Evolutionary conservation across 2,113 vertebrate species (phyloP).

Genomic region (Ageneiosus marmoratus): DNA sequence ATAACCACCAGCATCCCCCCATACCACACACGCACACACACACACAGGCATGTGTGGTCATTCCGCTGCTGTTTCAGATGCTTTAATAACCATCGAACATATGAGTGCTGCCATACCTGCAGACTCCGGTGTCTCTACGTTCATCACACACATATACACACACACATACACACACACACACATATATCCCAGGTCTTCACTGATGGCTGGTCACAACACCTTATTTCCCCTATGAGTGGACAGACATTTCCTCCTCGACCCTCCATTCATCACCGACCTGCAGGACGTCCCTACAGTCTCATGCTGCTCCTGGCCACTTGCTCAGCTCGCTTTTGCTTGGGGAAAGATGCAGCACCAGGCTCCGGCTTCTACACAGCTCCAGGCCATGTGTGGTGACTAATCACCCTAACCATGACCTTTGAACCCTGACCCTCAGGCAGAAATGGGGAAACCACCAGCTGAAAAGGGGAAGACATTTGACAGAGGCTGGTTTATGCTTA

Average conservation of each 20-base stretch:
- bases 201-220: conserved; percentile 38
- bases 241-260: conserved; percentile 39
- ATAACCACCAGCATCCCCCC: no score
- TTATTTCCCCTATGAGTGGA: conserved; percentile 54
- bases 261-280: conserved; percentile 71
- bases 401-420: conserved; percentile 67
- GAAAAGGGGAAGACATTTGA: conserved; percentile 62
- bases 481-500: conserved; percentile 55
- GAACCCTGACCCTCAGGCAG: conserved; percentile 45
- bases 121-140: conserved; percentile 12
- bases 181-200: conserved; percentile 13
- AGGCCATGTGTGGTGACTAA: conserved; percentile 79
- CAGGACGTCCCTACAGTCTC: conserved; percentile 59
- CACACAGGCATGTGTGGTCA: neutral
- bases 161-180: conserved; percentile 12
- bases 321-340: conserved; percentile 68
- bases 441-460: conserved; percentile 70
- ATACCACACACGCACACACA: neutral
- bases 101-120: conserved; percentile 26
- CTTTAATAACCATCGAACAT: conserved; percentile 42
- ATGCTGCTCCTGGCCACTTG: conserved; percentile 42
- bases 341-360: conserved; percentile 61
- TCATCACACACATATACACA: conserved; percentile 17
- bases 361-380: conserved; percentile 70
- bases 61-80: conserved; percentile 12